Evolutionary conservation across 1,140 invertebrate species (phyloP), one percentile per base, ranked within the genome.

Genomic region (Solenopsis invicta): DNA sequence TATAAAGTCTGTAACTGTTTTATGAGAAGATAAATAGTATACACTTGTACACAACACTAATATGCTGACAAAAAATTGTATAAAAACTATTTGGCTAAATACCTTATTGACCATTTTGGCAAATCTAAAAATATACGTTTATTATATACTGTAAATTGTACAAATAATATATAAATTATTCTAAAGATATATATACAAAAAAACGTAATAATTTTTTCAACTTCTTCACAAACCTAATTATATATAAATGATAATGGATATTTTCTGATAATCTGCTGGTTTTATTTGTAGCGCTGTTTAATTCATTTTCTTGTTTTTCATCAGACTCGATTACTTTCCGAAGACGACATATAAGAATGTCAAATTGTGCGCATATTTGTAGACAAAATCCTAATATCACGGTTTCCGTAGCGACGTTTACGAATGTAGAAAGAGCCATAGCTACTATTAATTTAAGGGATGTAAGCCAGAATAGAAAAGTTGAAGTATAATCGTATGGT

Each of bases 341-440:
- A 10, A 59, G 54, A 4, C 54, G 54, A 59, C 10, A 21, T 21
- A 2, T 59, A 2, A 59, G 54, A 21, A 59, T 72, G 13, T 84
- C 67, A 3, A 84, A n/a, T 61, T 24, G 80, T 21, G 67, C n/a
- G 29, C 80, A 84, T 24, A 6, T 74, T 71, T 84, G 80, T n/a
- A 84, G 29, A 24, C 59, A 56, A 41, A 82, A 34, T 56, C 80
- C 80, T 21, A 72, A 48, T 12, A 82, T 1, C 1, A 10, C 0
- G 0, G 80, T 84, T 48, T 84, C 67, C 12, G 80, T 74, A 16
- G 37, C 80, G 41, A 84, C 0, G 18, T 62, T 84, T 45, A 84
- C 21, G 18, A 61, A 2, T 1, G 41, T 62, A 21, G 0, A 41
- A 9, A 71, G 1, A 16, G 61, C 0, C 5, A 50, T 0, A 48